Evolutionary conservation across 2,113 vertebrate species (phyloP).

Genomic region (Erythrocercus mccallii): DNA sequence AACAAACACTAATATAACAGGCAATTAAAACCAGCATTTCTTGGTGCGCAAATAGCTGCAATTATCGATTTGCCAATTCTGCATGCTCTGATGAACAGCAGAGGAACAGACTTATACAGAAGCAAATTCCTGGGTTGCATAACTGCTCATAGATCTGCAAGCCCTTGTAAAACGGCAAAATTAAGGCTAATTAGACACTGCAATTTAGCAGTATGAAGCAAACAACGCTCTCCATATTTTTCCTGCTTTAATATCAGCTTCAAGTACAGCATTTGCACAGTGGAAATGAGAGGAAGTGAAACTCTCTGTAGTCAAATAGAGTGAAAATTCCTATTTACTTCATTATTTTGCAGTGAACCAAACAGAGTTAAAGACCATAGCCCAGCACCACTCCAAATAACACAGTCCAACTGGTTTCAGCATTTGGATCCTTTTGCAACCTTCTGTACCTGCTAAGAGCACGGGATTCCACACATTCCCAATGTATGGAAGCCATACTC

Average conservation of each 20-base stretch:
- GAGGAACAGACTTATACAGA: slow-evolving; percentile 45
- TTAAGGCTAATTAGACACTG: slow-evolving; percentile 42
- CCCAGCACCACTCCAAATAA: not conserved
- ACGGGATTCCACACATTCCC: not conserved
- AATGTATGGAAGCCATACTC: not conserved
- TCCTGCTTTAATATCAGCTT: not conserved
- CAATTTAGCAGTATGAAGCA: slow-evolving; percentile 21
- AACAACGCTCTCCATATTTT: not conserved
- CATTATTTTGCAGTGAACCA: not conserved
- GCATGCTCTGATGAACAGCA: slow-evolving; percentile 19
- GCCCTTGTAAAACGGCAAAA: slow-evolving; percentile 33
- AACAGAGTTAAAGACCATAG: not conserved
- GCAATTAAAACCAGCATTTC: not conserved
- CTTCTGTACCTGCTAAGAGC: not conserved
- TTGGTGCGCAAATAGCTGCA: slow-evolving; percentile 39
- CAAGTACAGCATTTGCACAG: not conserved
- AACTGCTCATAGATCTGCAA: slow-evolving; percentile 22
- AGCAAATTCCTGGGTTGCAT: slow-evolving; percentile 27
- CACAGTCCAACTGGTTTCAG: not conserved
- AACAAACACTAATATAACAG: slow-evolving; percentile 12
- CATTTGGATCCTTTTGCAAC: not conserved
- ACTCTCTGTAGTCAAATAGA: not conserved
- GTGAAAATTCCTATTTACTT: not conserved
- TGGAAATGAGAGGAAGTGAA: not conserved
- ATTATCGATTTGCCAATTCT: slow-evolving; percentile 51